These are phyloP conservation scores for Drosophila aldrichi DNA, from an alignment of 2,888 invertebrate species.

Conservation along the genomic window DNA sequence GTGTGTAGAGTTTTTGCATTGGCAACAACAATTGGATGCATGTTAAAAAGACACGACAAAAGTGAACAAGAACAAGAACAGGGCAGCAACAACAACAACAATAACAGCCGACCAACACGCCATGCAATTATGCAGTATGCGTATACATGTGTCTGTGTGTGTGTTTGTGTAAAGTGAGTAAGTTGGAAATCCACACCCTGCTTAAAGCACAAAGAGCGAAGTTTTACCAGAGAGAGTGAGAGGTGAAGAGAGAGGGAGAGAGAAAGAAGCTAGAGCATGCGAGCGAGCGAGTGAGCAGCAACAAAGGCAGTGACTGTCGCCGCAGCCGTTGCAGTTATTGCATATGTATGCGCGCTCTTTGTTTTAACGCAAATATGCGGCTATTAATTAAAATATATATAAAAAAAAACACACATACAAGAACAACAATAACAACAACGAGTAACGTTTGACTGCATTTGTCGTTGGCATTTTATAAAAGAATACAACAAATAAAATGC, in stretches of 20 bases:
- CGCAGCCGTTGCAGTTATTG: constrained; percentile 47
- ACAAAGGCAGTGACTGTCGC: constrained; percentile 63
- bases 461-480: constrained; percentile 48
- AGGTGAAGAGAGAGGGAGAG: not conserved
- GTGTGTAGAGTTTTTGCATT: constrained; percentile 59
- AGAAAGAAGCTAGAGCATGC: not conserved
- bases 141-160: constrained; percentile 27
- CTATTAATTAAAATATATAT: constrained; percentile 74
- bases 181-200: constrained; percentile 67
- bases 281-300: constrained; percentile 69
- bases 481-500: constrained; percentile 20
- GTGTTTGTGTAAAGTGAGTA: constrained; percentile 33
- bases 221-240: constrained; percentile 32
- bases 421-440: constrained; percentile 36
- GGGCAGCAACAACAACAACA: constrained; percentile 25
- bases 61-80: constrained; percentile 47
- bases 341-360: constrained; percentile 50
- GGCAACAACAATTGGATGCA: constrained; percentile 48
- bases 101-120: constrained; percentile 41
- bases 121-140: constrained; percentile 74
- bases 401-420: constrained; percentile 15
- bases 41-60: constrained; percentile 54
- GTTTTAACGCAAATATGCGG: constrained; percentile 79
- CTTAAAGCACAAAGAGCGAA: constrained; percentile 50
- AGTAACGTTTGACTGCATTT: constrained; percentile 64